Percentiles rank a stretch among this genome's conserved stretches.
Evolutionary conservation across 2,888 invertebrate genomes (phyloP).

Genomic region (Pilophorus perplexus): DNA sequence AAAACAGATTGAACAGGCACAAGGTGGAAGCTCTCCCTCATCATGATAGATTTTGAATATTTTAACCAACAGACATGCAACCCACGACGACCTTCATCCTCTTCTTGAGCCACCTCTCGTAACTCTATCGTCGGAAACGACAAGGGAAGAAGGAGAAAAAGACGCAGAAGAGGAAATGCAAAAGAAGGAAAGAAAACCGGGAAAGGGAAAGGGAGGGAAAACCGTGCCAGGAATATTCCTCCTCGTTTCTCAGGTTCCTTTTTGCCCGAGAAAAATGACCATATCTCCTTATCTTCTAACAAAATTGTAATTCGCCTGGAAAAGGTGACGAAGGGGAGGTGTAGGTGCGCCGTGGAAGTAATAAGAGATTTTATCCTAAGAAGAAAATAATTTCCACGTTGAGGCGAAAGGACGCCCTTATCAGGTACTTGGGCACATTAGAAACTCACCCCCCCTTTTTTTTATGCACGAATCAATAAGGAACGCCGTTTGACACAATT

Average conservation of each 20-base stretch:
- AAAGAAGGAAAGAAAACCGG: neutral
- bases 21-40: no score
- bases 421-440: constrained; percentile 31
- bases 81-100: no score
- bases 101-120: no score
- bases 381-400: constrained; percentile 27
- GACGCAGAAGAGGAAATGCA: neutral
- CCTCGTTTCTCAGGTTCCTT: neutral
- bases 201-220: constrained; percentile 7
- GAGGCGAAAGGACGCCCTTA: neutral
- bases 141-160: neutral
- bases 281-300: constrained; percentile 25
- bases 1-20: no score
- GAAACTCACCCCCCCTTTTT: constrained; percentile 22
- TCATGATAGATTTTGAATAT: no score
- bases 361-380: constrained; percentile 30
- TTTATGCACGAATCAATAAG: constrained; percentile 30
- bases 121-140: no score
- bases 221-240: constrained; percentile 30
- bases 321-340: neutral
- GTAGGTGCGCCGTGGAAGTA: constrained; percentile 16
- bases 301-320: constrained; percentile 28
- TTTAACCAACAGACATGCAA: no score
- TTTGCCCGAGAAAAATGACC: constrained; percentile 28
- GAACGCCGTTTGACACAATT: constrained; percentile 24